Evolutionary conservation across 1,140 invertebrate species (phyloP).

Genomic region (Luehdorfia chinensis): DNA sequence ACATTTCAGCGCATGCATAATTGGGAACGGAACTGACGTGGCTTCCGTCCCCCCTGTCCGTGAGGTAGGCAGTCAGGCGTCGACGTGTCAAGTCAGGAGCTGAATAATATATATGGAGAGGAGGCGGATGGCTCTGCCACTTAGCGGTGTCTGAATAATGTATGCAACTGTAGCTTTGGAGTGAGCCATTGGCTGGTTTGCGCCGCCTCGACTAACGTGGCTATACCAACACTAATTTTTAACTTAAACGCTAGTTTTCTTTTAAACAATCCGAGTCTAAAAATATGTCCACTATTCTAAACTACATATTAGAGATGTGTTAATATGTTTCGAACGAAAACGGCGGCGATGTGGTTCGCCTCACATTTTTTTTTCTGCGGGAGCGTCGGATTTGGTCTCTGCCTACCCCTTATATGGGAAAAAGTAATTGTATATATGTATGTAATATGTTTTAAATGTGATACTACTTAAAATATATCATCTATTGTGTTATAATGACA

Average conservation of each 20-base stretch:
- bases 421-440: neutral
- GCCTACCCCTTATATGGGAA: too few species aligned
- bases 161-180: constrained; percentile 45
- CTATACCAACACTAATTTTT: too few species aligned
- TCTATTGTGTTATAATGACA: too few species aligned
- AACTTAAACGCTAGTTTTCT: too few species aligned
- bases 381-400: neutral
- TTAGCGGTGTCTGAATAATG: constrained; percentile 66
- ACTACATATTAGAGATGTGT: too few species aligned
- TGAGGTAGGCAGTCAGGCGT: constrained; percentile 40
- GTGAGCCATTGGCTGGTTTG: constrained; percentile 38
- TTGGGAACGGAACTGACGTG: constrained; percentile 61
- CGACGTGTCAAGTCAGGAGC: constrained; percentile 64
- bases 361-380: too few species aligned
- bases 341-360: too few species aligned
- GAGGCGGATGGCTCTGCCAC: constrained; percentile 64
- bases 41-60: constrained; percentile 24
- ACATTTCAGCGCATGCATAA: constrained; percentile 71
- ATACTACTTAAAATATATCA: neutral
- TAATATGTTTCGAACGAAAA: too few species aligned
- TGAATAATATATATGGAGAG: constrained; percentile 67
- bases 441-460: neutral
- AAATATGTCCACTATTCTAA: too few species aligned
- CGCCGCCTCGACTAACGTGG: neutral
- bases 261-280: too few species aligned